Evolutionary conservation across 1,140 invertebrate genomes (phyloP), one percentile per base, ranked within the genome.

Genomic region (Metopolophium dirhodum): DNA sequence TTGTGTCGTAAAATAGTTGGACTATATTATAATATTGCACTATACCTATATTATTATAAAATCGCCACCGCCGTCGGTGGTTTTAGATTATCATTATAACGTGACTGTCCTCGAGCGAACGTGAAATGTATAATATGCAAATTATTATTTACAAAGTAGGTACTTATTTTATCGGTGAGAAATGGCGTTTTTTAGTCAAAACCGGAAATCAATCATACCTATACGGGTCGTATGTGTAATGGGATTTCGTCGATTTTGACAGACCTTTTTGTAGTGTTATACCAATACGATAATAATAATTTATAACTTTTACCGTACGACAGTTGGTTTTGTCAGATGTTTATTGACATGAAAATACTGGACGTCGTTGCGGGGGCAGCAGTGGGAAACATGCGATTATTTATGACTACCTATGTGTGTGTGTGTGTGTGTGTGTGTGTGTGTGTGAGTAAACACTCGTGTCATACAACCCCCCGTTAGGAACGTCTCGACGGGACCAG

Each of bases 91-190:
- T 35, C 4, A 18, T n/a, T 77, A 77, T n/a, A n/a, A 77, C 61
- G 61, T 77, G 61, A n/a, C 61, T 77, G 61, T 77, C 61, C 61
- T 77, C 61, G 61, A 77, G 61, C 61, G 14, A 77, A n/a, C n/a
- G n/a, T n/a, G n/a, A 77, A n/a, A 77, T 77, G 37, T 83, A 37
- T 37, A 85, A 41, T 85, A 85, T 85, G 83, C 37, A 85, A 85
- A 85, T 85, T 85, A 14, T 85, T 85, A 85, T 85, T 85, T 85
- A 85, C 37, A 41, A 85, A 41, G 7, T 77, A 68, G 57, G 57
- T 37, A 68, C 9, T 4, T 68, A 83, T 83, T 83, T 37, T 14
- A 37, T 83, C 77, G 77, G 22, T 83, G 20, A 35, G 35, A 83
- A 35, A 77, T 77, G 61, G n/a, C 30, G 61, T n/a, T n/a, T n/a